Conservation (phyloP, 2,113 vertebrate species). For the Spilogale gracilis region DNA sequence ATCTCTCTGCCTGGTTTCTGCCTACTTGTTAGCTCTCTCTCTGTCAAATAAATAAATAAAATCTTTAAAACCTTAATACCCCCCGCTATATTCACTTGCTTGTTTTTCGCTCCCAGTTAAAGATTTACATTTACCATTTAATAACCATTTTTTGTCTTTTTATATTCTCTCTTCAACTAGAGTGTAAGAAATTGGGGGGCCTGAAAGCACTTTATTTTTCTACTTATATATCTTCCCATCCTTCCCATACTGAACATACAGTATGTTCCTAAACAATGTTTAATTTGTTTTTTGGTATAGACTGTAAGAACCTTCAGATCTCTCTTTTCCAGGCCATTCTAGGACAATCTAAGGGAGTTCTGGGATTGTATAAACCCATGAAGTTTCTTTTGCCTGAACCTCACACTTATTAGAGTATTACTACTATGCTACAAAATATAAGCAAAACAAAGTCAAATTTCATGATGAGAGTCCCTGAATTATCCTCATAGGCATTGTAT, state of each 20-base stretch:
- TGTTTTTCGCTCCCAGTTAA: background rate
- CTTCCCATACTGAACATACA: background rate
- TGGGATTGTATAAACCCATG: background rate
- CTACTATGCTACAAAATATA: background rate
- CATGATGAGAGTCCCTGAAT: background rate
- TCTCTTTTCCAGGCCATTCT: background rate
- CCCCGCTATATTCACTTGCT: background rate
- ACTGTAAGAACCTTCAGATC: background rate
- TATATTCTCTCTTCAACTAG: no score
- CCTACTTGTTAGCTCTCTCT: no score
- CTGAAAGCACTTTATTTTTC: no score
- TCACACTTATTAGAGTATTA: background rate
- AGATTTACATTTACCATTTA: background rate
- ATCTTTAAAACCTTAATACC: background rate
- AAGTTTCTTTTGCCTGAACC: background rate
- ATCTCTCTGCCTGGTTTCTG: no score
- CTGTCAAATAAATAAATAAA: no score
- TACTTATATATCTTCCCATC: background rate
- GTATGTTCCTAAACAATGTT: background rate
- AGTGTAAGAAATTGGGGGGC: no score
- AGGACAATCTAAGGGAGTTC: background rate
- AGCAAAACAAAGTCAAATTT: background rate
- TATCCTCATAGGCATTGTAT: background rate
- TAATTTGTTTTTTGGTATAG: background rate
- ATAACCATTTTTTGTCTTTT: background rate